Evolutionary conservation across 1,140 invertebrate genomes (phyloP).

Genomic region (Vanessa atalanta): DNA sequence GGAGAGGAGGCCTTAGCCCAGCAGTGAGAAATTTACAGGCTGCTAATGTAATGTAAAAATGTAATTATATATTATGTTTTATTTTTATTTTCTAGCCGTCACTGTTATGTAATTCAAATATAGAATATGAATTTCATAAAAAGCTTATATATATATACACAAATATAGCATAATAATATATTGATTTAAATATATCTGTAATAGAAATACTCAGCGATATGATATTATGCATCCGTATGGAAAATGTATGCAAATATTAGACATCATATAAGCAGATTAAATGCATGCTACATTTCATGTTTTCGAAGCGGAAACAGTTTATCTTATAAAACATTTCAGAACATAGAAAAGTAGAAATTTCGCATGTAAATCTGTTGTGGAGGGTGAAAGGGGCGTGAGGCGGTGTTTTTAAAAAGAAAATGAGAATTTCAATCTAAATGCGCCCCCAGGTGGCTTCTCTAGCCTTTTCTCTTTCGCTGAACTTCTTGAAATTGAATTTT

Average conservation of each 20-base stretch:
- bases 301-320: slow-evolving; percentile 38
- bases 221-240: neutral
- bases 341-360: slow-evolving; percentile 61
- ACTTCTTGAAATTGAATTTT: slow-evolving; percentile 50
- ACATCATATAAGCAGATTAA: slow-evolving; percentile 30
- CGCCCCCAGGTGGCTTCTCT: slow-evolving; percentile 60
- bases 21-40: too few species aligned
- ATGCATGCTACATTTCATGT: slow-evolving; percentile 36
- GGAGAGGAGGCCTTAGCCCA: too few species aligned
- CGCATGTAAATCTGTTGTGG: slow-evolving; percentile 65
- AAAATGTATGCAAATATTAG: slow-evolving; percentile 8
- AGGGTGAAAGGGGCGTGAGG: slow-evolving; percentile 47
- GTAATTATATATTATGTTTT: too few species aligned
- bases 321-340: slow-evolving; percentile 41
- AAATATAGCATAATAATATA: too few species aligned
- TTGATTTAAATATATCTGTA: neutral
- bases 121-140: too few species aligned
- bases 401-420: slow-evolving; percentile 66
- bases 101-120: too few species aligned
- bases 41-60: too few species aligned
- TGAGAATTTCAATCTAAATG: slow-evolving; percentile 77
- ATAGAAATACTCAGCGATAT: neutral
- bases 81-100: too few species aligned
- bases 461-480: slow-evolving; percentile 38
- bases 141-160: too few species aligned